Evolutionary conservation across 2,888 invertebrate species (phyloP), one percentile per base, ranked within the genome.

Genomic region (Ophion costatus): DNA sequence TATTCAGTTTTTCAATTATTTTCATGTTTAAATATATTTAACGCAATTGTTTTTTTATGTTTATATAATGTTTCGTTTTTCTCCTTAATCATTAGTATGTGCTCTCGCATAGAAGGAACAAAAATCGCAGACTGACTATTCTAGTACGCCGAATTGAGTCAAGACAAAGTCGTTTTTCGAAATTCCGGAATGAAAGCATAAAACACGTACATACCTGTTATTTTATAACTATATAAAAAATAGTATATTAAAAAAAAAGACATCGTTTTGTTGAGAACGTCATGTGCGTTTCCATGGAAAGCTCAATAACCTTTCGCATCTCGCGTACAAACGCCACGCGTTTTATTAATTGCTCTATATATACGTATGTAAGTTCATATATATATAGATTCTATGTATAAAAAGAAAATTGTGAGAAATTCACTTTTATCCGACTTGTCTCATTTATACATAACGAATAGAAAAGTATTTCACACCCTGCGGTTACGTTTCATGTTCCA

Each of bases 111-210:
- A 85, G 82, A 84, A 84, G 66, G 73, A 63, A 76, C 64, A 80
- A 51, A 63, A 70, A 80, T 29, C 56, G 75, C 71, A 82, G 82
- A 85, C 80, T 82, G 82, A 85, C 67, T 85, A 84, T 82, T 85
- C 79, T 82, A 82, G 73, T 80, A 67, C 71, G 75, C 82, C 79
- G 71, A 80, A 82, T 74, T 64, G 69, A 66, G 45, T 67, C 56
- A 24, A 33, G 7, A 71, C 38, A 22, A 33, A 63, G 56, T 81
- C 69, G 56, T 69, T 74, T 70, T 75, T 79, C 75, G 51, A 70
- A 70, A 82, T 67, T 70, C 76, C 76, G 14, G 75, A 69, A 79
- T 64, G 63, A 77, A 81, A 82, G 66, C 75, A 42, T 77, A 22
- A 82, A 79, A 80, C 57, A 61, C 78, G 78, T 75, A 71, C 79